phyloP scores from a whole-genome alignment of 2,797 vertebrate species.

The Manis crassicaudata region DNA sequence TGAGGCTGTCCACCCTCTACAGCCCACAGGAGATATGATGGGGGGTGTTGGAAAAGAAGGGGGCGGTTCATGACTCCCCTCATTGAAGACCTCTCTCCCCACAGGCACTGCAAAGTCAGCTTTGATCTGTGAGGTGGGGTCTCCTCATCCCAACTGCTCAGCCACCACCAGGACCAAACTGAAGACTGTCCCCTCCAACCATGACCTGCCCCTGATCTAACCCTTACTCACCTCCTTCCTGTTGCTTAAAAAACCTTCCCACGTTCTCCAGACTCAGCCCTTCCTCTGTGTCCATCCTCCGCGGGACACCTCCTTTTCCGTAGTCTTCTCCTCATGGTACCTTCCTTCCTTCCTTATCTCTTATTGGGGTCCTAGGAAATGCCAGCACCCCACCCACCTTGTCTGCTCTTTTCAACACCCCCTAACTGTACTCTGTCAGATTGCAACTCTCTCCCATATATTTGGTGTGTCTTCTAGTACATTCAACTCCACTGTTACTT shows the following conservation, averaged over 20 bases:
- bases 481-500: background rate
- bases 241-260: constrained; percentile 5
- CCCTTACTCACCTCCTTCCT: constrained; percentile 49
- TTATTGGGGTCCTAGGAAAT: background rate
- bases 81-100: constrained; percentile 13
- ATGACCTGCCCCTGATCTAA: background rate
- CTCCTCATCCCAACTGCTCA: background rate
- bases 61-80: background rate
- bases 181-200: background rate
- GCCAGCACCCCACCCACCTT: background rate
- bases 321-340: background rate
- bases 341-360: background rate
- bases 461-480: background rate
- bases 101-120: constrained; percentile 36
- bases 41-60: background rate
- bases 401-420: background rate
- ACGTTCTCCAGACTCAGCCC: background rate
- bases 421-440: background rate
- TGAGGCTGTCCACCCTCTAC: too few relatives aligned
- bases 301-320: background rate
- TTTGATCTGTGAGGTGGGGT: background rate
- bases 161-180: background rate
- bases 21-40: accelerated
- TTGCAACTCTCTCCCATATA: background rate
- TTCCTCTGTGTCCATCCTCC: background rate